Base-by-base conservation (phyloP, 2,113 vertebrate genomes). In the Serinus canaria region DNA sequence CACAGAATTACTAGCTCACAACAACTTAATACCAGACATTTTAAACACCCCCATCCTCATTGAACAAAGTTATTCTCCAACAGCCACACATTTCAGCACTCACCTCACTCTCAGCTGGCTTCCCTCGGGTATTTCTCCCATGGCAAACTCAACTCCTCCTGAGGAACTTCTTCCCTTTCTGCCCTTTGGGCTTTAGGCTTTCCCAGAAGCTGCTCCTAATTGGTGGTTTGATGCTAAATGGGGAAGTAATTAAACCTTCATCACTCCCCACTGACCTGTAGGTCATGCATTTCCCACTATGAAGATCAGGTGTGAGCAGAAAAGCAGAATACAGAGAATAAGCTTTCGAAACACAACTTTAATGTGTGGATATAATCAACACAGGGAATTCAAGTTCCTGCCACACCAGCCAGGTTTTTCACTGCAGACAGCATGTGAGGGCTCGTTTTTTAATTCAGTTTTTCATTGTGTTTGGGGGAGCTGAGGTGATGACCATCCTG, bases 231-330 rank as follows among this genome's bases (percentile, higher is more conserved):
- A 47, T 89, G 55, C 8, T 74, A 83, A 55, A 7, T 10, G 27
- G 30, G 72, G 63, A 66, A 70, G 64, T 92, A 86, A 96, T 95
- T 92, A 95, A 93, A 21, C 31, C 53, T 88, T 86, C 59, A 66
- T 83, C 68, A 67, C 43, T 92, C 72, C 72, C 63, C 44, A 15
- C 28, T 96, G 67, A 73, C 72, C 75, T 60, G 18, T 17, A 80
- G 85, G 59, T 77, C 46, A 25, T 15, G 14, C 15, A 22, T 59
- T 93, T 83, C 72, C 67, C 33, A 56, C 67, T n/a, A 17, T 20
- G 10, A 30, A 53, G 28, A 79, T 64, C 49, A 88, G 63, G 56
- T 23, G 55, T 52, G 44, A 13, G 22, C 31, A 41, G 28, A 88
- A 91, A 85, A 76, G 9, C 15, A 80, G 33, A 80, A 55, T 28